These are phyloP conservation scores for Drosophila paranaensis DNA, from an alignment of 2,888 invertebrate species.

Conservation along the genomic window DNA sequence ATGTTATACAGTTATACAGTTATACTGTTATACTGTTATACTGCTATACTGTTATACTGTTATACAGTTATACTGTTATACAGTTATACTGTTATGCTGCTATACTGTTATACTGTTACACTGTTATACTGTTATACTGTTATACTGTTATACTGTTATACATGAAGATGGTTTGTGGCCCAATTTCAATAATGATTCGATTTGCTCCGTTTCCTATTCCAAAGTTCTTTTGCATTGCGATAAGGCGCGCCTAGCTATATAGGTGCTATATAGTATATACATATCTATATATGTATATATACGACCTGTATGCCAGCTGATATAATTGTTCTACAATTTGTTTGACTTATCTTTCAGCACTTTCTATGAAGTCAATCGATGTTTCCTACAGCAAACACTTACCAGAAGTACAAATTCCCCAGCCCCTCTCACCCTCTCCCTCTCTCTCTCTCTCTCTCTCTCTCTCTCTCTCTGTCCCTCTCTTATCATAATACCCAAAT, in stretches of 20 bases:
- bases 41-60: background rate
- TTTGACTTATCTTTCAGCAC: background rate
- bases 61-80: conserved; percentile 2
- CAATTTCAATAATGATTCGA: conserved; percentile 44
- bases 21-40: background rate
- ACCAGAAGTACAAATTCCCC: background rate
- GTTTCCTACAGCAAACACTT: too few relatives aligned
- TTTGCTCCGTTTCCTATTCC: conserved; percentile 44
- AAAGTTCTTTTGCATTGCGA: conserved; percentile 41
- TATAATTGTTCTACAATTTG: conserved; percentile 4
- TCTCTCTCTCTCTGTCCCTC: too few relatives aligned
- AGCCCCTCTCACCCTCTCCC: background rate
- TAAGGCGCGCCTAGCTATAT: conserved; percentile 20
- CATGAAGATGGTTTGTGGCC: conserved; percentile 19
- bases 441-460: too few relatives aligned
- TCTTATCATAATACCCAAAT: conserved; percentile 6
- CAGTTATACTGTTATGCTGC: background rate
- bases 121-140: background rate
- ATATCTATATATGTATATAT: too few relatives aligned
- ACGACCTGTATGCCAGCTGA: background rate
- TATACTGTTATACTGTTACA: background rate
- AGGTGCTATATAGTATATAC: background rate
- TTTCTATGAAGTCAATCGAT: background rate
- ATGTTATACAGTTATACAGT: background rate
- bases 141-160: background rate